Conservation (phyloP, 2,113 vertebrate species). For the Lipotes vexillifer region DNA sequence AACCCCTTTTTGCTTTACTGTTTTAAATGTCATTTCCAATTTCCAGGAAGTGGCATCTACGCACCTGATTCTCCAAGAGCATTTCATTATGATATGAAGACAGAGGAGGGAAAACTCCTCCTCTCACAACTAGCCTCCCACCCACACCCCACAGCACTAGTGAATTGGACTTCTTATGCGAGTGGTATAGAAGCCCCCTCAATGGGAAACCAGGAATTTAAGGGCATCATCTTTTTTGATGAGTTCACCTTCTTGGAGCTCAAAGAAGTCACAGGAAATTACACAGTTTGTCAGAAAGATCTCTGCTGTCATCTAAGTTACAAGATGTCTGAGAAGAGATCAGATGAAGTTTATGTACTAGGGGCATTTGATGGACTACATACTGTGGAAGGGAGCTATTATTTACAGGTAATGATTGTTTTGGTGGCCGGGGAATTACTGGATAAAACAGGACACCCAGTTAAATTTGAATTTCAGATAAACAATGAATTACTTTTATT, state of each 20-base stretch:
- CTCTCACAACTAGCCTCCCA: slow-evolving; percentile 39
- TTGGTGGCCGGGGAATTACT: neutral
- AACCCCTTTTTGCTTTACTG: neutral
- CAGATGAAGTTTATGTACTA: slow-evolving; percentile 66
- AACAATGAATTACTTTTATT: neutral
- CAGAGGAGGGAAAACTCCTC: slow-evolving; percentile 81
- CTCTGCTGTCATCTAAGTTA: slow-evolving; percentile 70
- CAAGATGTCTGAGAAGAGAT: slow-evolving; percentile 60
- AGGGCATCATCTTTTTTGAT: slow-evolving; percentile 41
- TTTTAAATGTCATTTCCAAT: neutral
- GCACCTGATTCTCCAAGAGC: slow-evolving; percentile 77
- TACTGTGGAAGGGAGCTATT: slow-evolving; percentile 50
- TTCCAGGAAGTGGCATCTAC: slow-evolving; percentile 86
- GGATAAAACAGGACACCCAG: neutral
- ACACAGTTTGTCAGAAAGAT: slow-evolving; percentile 66
- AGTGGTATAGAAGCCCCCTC: neutral
- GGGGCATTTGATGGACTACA: slow-evolving; percentile 71
- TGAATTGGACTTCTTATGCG: slow-evolving; percentile 66
- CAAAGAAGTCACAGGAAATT: slow-evolving; percentile 41
- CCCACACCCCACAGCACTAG: neutral
- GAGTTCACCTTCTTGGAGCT: slow-evolving; percentile 66
- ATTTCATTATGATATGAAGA: slow-evolving; percentile 82
- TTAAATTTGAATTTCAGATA: neutral
- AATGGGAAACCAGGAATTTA: slow-evolving; percentile 23
- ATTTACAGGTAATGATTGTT: slow-evolving; percentile 62